Evolutionary conservation across 2,113 vertebrate genomes (phyloP).

Genomic region (Synchiropus splendidus): DNA sequence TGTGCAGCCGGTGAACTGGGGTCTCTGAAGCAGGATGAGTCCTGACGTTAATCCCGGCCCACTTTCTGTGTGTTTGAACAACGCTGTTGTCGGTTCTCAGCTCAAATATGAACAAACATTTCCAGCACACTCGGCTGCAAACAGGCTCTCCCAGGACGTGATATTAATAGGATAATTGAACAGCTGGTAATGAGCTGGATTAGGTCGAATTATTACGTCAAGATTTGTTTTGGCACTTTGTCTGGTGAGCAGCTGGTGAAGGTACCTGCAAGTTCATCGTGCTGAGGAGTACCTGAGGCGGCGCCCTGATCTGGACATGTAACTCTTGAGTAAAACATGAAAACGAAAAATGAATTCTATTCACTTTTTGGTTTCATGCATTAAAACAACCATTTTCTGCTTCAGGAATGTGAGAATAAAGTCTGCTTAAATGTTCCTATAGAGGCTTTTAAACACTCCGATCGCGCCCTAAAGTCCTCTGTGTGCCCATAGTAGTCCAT

Average conservation of each 20-base stretch:
- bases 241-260: conserved; percentile 81
- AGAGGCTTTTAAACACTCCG: too few species aligned
- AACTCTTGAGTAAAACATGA: too few species aligned
- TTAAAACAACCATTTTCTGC: conserved; percentile 1
- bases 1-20: conserved; percentile 8
- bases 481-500: too few species aligned
- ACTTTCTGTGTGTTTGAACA: conserved; percentile 79
- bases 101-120: conserved; percentile 98
- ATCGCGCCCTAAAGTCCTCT: too few species aligned
- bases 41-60: conserved; percentile 60
- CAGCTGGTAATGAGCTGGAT: conserved; percentile 96
- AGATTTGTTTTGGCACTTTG: conserved; percentile 97
- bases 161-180: conserved; percentile 99
- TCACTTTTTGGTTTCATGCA: too few species aligned
- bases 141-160: conserved; percentile 90
- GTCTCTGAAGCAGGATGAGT: conserved; percentile 37
- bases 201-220: conserved; percentile 93
- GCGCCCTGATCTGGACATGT: too few species aligned
- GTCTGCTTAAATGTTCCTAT: too few species aligned
- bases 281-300: too few species aligned
- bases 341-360: too few species aligned
- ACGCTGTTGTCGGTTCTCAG: conserved; percentile 92
- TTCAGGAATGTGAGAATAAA: conserved; percentile 20
- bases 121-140: conserved; percentile 70
- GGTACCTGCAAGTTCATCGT: conserved; percentile 93